phyloP scores from a whole-genome alignment of 2,797 vertebrate species.

The Hypotaenidia philippensis region DNA sequence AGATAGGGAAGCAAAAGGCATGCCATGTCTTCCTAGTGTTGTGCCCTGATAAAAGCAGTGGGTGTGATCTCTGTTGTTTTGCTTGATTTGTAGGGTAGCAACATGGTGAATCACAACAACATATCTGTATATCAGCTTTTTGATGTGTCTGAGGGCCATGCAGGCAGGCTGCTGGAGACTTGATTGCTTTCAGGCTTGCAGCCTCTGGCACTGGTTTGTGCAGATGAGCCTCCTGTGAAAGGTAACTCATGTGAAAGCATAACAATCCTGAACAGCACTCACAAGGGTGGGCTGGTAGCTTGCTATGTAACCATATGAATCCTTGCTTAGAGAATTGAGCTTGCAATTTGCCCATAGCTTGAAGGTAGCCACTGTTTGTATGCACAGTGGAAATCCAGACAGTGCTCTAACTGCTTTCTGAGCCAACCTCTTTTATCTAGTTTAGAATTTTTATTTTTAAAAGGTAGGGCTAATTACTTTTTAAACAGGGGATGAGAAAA shows the following conservation, averaged over 20 bases:
- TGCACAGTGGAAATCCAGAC: not conserved
- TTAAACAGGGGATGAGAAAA: not conserved
- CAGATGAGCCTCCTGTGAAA: not conserved
- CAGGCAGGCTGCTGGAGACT: not conserved
- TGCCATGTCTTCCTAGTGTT: accelerated
- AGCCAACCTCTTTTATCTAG: not conserved
- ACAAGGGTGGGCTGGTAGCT: not conserved
- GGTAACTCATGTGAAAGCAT: not conserved
- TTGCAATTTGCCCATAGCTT: not conserved
- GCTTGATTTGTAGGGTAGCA: not conserved
- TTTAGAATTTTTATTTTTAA: not conserved
- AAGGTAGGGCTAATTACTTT: not conserved
- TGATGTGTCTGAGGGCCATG: not conserved
- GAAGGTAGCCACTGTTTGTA: not conserved
- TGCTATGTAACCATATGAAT: not conserved
- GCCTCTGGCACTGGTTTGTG: not conserved
- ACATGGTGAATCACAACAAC: not conserved
- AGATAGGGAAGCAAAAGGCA: not conserved
- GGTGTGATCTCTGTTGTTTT: not conserved
- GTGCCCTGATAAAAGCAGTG: not conserved
- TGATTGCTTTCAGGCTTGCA: not conserved
- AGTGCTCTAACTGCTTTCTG: not conserved
- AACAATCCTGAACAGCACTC: not conserved
- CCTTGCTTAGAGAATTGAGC: not conserved
- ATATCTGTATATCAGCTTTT: not conserved